These are phyloP conservation scores for Mormyrus hasselquistii DNA, from an alignment of 2,797 vertebrate species.

Conservation along the genomic window DNA sequence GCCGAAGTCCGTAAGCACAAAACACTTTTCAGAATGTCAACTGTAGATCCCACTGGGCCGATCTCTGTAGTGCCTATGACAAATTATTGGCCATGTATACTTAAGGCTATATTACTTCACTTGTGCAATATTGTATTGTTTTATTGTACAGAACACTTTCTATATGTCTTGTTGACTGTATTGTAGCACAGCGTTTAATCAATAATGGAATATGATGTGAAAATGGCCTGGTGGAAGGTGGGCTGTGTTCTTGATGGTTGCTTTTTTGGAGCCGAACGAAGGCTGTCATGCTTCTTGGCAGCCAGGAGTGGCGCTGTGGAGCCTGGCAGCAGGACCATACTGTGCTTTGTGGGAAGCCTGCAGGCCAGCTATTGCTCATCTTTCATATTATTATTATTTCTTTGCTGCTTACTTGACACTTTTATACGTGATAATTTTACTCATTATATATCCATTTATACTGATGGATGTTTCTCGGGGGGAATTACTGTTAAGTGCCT, in stretches of 20 bases:
- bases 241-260: background rate
- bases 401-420: background rate
- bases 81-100: conserved; percentile 1
- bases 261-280: background rate
- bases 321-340: background rate
- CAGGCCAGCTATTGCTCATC: background rate
- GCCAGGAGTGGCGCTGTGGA: background rate
- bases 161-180: conserved; percentile 12
- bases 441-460: conserved; percentile 13
- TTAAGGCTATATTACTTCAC: conserved; percentile 9
- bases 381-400: background rate
- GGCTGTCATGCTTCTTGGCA: background rate
- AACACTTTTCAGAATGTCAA: background rate
- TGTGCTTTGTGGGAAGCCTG: background rate
- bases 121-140: conserved; percentile 3
- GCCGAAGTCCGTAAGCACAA: background rate
- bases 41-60: background rate
- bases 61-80: background rate
- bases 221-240: background rate
- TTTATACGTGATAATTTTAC: background rate
- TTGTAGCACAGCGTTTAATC: background rate
- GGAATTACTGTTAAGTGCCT: background rate
- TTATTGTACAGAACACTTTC: background rate
- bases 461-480: background rate
- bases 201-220: background rate